phyloP scores from a whole-genome alignment of 2,797 vertebrate genomes.

The Gambelia wislizenii region DNA sequence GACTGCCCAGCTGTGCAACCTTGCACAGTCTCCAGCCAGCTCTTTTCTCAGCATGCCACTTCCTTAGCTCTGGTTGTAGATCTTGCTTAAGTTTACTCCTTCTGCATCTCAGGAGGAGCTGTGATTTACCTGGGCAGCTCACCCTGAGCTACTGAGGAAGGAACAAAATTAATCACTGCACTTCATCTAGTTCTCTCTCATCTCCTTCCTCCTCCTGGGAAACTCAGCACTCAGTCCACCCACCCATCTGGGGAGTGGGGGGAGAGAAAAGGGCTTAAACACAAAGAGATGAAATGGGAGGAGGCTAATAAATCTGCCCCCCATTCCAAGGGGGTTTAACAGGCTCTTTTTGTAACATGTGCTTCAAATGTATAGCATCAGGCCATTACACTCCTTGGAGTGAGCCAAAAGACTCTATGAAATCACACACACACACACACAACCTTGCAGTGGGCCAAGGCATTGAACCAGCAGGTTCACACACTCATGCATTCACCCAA shows the following conservation, averaged over 20 bases:
- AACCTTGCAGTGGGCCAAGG: not conserved
- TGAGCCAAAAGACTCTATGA: not conserved
- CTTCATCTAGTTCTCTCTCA: not conserved
- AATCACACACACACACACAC: not conserved
- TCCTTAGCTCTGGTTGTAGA: not conserved
- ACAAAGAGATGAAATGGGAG: not conserved
- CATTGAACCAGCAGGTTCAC: not conserved
- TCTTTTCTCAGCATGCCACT: not conserved
- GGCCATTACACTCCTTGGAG: not conserved
- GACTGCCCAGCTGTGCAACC: not conserved
- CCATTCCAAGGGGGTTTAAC: too few relatives aligned
- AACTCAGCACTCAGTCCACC: not conserved
- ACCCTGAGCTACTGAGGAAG: not conserved
- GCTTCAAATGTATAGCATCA: not conserved
- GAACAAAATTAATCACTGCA: not conserved
- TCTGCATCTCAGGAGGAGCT: not conserved
- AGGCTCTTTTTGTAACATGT: too few relatives aligned
- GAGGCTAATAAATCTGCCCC: not conserved
- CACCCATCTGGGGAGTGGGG: too few relatives aligned
- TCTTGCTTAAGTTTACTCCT: not conserved
- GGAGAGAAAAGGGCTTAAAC: not conserved
- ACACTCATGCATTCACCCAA: too few relatives aligned
- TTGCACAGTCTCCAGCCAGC: not conserved
- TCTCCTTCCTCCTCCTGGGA: not conserved
- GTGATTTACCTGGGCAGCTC: slow-evolving; percentile 16